Conservation (phyloP, 1,140 invertebrate genomes). For the Penaeus vannamei region DNA sequence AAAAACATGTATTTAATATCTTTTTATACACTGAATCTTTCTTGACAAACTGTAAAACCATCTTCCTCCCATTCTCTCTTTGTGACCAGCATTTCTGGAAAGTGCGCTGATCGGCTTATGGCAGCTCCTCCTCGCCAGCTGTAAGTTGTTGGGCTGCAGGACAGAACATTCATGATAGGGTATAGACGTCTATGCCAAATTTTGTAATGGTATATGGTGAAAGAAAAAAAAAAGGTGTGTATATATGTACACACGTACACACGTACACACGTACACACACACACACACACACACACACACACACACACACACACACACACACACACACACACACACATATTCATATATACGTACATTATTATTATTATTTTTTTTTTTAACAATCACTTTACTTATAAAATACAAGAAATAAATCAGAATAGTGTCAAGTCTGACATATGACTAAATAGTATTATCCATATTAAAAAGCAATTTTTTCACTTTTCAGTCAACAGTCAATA, state of each 20-base stretch:
- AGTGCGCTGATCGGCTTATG: conserved; percentile 73
- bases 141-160: conserved; percentile 83
- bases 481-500: conserved; percentile 75
- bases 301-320: too few relatives aligned
- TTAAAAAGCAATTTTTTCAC: conserved; percentile 49
- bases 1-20: conserved; percentile 19
- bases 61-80: conserved; percentile 68
- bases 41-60: conserved; percentile 63
- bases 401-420: too few relatives aligned
- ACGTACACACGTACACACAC: too few relatives aligned
- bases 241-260: too few relatives aligned
- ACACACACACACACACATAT: too few relatives aligned
- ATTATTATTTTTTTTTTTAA: too few relatives aligned
- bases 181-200: conserved; percentile 4
- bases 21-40: conserved; percentile 65
- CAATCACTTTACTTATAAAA: too few relatives aligned
- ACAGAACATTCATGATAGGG: conserved; percentile 43
- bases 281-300: too few relatives aligned
- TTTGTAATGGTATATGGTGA: conserved; percentile 23
- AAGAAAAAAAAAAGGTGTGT: too few relatives aligned
- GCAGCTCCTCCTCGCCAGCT: conserved; percentile 89
- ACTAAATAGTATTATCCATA: too few relatives aligned
- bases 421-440: too few relatives aligned
- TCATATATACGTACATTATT: too few relatives aligned
- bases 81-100: conserved; percentile 67